Base-by-base conservation (phyloP, 2,888 invertebrate genomes). In the Aleiodes testaceus region DNA sequence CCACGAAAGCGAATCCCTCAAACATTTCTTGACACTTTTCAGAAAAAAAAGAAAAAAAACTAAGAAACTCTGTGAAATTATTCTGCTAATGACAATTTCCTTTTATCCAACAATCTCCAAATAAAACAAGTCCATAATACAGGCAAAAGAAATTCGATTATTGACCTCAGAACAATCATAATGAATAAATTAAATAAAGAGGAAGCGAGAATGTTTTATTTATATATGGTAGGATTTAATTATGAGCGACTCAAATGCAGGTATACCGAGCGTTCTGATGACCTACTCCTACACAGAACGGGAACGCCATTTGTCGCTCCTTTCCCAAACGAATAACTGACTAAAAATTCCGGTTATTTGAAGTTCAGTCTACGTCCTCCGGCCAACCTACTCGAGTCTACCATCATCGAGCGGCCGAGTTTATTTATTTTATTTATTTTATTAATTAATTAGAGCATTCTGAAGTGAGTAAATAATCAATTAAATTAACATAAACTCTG, bases 221-320 rank as follows among this genome's bases (percentile, higher is more conserved):
- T 59, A 14, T 12, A n/a, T 26, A 22, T 53, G 14, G 9, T 22
- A 9, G 30, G 6, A 55, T 55, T 55, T 59, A 22, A 63, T 63
- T 63, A 45, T 63, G 30, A 44, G 30, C 42, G 20, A 18, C 7
- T 52, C 16, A 66, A 75, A 75, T 66, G 69, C 73, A 70, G 72
- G 72, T 66, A 71, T 72, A 68, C 63, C 52, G 74, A 75, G 72
- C 72, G 77, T 73, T 74, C 77, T 77, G 85, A 82, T 86, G 83
- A 86, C 86, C 86, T 85, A 87, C 86, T 87, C 84, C 82, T 79
- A 84, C 83, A 78, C 75, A 26, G 42, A 53, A 55, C 26, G 42
- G 20, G 66, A 12, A 61, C 49, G 59, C 50, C 36, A 70, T 73
- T 66, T 74, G 72, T 72, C 52, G 66, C 66, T 69, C 66, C 59